Conservation (phyloP, 2,113 vertebrate species). For the Ovis canadensis region DNA sequence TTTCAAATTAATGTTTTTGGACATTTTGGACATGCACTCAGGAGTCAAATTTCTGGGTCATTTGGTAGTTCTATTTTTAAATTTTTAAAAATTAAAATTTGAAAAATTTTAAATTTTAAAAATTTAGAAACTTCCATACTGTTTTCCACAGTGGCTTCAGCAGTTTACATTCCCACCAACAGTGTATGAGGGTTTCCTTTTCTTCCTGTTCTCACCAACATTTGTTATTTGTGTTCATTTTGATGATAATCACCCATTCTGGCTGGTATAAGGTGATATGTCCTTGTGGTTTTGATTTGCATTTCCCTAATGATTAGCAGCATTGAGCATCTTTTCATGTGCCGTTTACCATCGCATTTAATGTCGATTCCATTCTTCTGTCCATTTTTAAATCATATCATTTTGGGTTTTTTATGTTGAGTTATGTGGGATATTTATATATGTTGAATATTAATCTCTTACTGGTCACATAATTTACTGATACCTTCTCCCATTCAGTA, state of each 20-base stretch:
- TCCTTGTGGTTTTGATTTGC: background rate
- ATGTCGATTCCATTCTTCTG: background rate
- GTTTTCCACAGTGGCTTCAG: background rate
- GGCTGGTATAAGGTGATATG: background rate
- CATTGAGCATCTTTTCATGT: background rate
- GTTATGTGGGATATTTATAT: background rate
- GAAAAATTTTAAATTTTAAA: too few species aligned
- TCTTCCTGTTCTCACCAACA: background rate
- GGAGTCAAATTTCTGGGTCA: background rate
- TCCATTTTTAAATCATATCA: background rate
- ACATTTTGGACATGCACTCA: background rate
- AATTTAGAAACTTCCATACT: background rate
- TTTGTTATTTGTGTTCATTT: background rate
- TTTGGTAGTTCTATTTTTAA: background rate
- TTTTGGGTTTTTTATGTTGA: background rate
- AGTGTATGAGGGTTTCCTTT: background rate
- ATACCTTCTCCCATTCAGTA: background rate
- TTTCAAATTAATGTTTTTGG: background rate
- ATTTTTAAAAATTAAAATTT: background rate
- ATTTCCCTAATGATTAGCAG: background rate
- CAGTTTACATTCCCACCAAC: background rate
- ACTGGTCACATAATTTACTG: background rate
- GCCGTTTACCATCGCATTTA: background rate
- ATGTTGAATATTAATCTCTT: background rate
- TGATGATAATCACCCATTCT: background rate